phyloP scores from a whole-genome alignment of 2,797 vertebrate species.

The Neosilurus hyrtlii region DNA sequence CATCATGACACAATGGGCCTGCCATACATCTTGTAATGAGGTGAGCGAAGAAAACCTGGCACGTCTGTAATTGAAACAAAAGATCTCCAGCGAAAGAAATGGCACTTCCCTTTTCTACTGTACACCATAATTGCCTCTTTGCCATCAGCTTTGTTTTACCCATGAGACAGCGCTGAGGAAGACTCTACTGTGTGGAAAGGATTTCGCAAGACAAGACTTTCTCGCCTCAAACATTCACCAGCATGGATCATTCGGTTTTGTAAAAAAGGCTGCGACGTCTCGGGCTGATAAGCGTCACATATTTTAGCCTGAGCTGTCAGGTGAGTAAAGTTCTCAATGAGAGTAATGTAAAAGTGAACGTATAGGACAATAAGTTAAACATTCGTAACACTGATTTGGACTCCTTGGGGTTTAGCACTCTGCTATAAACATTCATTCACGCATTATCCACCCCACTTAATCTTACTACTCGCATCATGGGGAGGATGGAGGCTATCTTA shows the following conservation, averaged over 20 bases:
- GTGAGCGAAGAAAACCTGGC: conserved; percentile 2
- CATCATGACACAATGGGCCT: background rate
- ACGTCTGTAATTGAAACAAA: conserved; percentile 48
- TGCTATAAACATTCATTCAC: background rate
- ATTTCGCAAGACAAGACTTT: background rate
- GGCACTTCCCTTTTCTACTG: conserved; percentile 23
- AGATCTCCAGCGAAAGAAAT: conserved; percentile 32
- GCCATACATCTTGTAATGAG: conserved; percentile 2
- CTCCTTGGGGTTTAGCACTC: background rate
- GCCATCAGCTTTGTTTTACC: background rate
- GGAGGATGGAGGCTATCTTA: no score
- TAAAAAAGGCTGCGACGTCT: background rate
- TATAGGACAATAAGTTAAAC: background rate
- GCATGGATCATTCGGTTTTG: background rate
- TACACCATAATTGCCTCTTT: conserved; percentile 1
- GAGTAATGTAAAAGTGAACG: background rate
- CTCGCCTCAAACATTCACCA: background rate
- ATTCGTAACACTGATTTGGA: background rate
- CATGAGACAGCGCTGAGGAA: background rate
- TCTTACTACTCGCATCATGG: no score
- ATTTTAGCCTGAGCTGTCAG: background rate
- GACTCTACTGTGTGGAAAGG: background rate
- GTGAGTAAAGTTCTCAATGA: background rate
- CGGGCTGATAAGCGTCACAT: background rate
- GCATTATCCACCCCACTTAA: no score